A percentile compares a stretch with the other conserved stretches of the same genome.
Evolutionary conservation across 2,113 vertebrate species (phyloP).

Genomic region (Callorhinus ursinus): DNA sequence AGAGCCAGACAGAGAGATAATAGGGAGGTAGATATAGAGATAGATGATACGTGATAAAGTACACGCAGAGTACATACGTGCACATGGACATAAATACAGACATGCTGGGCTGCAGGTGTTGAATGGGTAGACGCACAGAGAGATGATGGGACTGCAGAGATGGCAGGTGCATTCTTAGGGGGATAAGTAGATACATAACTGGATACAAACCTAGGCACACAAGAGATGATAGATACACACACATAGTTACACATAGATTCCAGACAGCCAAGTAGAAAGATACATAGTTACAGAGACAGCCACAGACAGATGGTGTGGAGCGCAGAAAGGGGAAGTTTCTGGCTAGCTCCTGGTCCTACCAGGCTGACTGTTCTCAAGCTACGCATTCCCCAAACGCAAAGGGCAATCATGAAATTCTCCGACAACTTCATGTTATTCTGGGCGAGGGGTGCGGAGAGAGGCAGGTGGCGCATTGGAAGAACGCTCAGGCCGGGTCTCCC

Average conservation of each 20-base stretch:
- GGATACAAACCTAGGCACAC: background rate
- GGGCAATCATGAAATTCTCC: background rate
- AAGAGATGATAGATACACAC: background rate
- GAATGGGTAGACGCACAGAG: fast-evolving
- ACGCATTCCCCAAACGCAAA: background rate
- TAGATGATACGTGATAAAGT: background rate
- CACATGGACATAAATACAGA: background rate
- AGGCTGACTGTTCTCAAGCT: background rate
- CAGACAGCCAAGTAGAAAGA: background rate
- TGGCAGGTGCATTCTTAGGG: background rate
- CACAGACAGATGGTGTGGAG: background rate
- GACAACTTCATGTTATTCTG: fast-evolving
- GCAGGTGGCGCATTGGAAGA: fast-evolving
- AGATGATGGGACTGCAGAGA: background rate
- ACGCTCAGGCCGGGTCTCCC: fast-evolving
- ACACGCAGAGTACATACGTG: fast-evolving
- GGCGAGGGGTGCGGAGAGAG: fast-evolving
- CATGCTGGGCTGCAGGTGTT: fast-evolving
- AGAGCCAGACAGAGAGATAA: background rate
- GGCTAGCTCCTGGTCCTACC: fast-evolving
- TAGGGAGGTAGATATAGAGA: too few relatives aligned
- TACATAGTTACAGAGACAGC: background rate
- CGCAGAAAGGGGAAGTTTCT: background rate
- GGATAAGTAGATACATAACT: fast-evolving
- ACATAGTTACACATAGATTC: background rate